Base-by-base conservation (phyloP, 1,140 invertebrate genomes). In the Drosophila pandora region DNA sequence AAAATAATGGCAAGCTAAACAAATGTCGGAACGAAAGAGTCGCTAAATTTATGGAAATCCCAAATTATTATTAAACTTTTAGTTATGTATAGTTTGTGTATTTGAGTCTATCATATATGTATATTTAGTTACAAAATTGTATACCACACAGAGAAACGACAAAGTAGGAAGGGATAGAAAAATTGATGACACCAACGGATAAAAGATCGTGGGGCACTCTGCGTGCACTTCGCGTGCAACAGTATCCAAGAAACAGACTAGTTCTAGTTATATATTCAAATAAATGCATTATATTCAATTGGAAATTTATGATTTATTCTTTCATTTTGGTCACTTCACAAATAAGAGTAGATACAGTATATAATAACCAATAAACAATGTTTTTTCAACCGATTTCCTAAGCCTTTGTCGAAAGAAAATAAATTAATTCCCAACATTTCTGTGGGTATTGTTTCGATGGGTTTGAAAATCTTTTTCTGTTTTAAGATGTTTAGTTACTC, bases 41-140 rank as follows among this genome's bases (percentile, higher is more conserved):
- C n/a, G 25, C 59, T 30, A 64, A 67, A 64, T 43, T 64, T 45
- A 52, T 9, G 47, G 13, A 73, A 62, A 41, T 72, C 50, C 50
- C n/a, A 49, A 62, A 73, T 73, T 63, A 30, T 55, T 23, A 10
- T 54, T 62, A 43, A 6, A 23, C 23, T 25, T 73, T 52, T 60
- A 60, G 55, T 74, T 74, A 34, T 73, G 64, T 50, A 23, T 67
- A 67, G 39, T 64, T 67, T 67, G 60, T 53, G 63, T 53, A 67
- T 41, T 50, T 45, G 52, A 67, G 63, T 48, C 53, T 10, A 32
- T 71, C 48, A 64, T 57, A 56, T 48, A 65, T 23, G 53, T 62
- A 63, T 62, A 73, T 72, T 62, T 72, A 72, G 62, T 75, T 75
- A 65, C n/a, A 73, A 73, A 74, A 13, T 74, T 65, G 28, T 73